Conservation (phyloP, 2,113 vertebrate species). For the Saccopteryx bilineata region DNA sequence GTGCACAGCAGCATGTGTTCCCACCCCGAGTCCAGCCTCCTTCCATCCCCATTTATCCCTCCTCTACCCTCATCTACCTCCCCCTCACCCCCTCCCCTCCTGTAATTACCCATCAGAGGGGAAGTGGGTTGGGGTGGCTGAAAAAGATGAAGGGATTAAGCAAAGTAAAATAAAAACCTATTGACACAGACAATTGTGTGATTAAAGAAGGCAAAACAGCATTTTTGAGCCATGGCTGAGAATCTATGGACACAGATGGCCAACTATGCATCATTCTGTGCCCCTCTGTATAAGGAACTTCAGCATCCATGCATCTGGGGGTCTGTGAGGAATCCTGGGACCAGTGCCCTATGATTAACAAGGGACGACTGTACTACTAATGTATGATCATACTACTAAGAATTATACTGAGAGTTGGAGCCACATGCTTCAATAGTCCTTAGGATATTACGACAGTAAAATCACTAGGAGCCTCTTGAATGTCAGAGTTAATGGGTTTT, state of each 20-base stretch:
- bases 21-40: too few relatives aligned
- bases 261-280: not conserved
- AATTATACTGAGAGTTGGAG: not conserved
- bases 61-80: too few relatives aligned
- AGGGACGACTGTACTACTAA: not conserved
- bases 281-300: not conserved
- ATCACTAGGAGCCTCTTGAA: not conserved
- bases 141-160: too few relatives aligned
- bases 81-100: too few relatives aligned
- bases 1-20: too few relatives aligned
- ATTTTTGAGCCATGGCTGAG: not conserved
- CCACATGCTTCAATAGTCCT: not conserved
- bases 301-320: not conserved
- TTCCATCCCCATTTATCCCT: too few relatives aligned
- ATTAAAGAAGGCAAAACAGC: not conserved
- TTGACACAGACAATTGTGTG: too few relatives aligned
- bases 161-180: too few relatives aligned
- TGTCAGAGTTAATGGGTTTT: not conserved
- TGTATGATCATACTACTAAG: not conserved
- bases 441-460: not conserved
- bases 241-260: not conserved
- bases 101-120: too few relatives aligned
- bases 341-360: not conserved
- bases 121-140: too few relatives aligned
- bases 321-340: not conserved